phyloP scores from a whole-genome alignment of 1,140 invertebrate genomes.

The Lepidotrigona ventralis region DNA sequence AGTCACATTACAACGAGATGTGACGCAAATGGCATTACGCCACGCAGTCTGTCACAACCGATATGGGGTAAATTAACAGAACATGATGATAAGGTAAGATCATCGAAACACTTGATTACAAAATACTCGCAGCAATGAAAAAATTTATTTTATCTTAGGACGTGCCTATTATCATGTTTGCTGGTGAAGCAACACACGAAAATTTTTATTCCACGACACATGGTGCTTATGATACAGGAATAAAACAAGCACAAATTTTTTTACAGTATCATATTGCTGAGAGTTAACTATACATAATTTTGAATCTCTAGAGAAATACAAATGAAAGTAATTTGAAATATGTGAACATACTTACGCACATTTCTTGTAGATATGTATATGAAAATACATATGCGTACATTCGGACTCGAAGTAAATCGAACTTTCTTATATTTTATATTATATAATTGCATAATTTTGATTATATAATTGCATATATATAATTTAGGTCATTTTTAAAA shows the following conservation, averaged over 20 bases:
- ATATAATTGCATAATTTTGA: background rate
- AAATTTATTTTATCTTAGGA: conserved; percentile 64
- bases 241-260: conserved; percentile 79
- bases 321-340: background rate
- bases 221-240: conserved; percentile 83
- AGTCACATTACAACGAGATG: conserved; percentile 81
- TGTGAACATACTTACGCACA: background rate
- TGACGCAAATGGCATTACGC: conserved; percentile 74
- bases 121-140: background rate
- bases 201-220: conserved; percentile 87
- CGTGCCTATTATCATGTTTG: conserved; percentile 83
- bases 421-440: conserved; percentile 9
- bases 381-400: background rate
- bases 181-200: conserved; percentile 87
- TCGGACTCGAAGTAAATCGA: background rate
- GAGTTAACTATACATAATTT: conserved; percentile 4
- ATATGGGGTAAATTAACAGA: conserved; percentile 67
- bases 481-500: too few relatives aligned
- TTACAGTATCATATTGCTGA: conserved; percentile 62
- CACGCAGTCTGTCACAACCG: conserved; percentile 74
- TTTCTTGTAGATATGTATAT: background rate
- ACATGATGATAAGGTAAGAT: conserved; percentile 35
- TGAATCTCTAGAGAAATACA: background rate
- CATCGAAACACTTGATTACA: background rate
- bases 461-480: too few relatives aligned